Evolutionary conservation across 2,113 vertebrate species (phyloP), one percentile per base, ranked within the genome.

Genomic region (Xenopus borealis): DNA sequence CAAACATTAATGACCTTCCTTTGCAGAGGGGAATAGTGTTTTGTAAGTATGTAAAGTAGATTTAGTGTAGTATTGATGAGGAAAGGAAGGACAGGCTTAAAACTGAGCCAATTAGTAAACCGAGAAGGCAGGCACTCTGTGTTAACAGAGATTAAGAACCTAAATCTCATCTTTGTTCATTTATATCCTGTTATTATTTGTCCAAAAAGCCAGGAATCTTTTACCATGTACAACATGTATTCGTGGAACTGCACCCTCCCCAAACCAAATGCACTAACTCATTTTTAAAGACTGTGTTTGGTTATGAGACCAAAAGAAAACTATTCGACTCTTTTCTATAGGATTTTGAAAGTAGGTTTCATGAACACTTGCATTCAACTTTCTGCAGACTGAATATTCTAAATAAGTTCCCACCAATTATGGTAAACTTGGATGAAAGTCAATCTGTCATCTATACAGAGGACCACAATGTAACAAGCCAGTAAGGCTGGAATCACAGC

Each of bases 1-100:
- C 79, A 70, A 82, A 81, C 80, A 81, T 82, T 86, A 83, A 84
- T 83, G 72, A 76, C 72, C 80, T 79, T 46, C 81, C 62, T 82
- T 81, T 83, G 67, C 75, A 68, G 63, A 20, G 72, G 16, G 33
- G 10, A 67, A 62, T 33, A 73, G 85, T 80, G 70, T 4, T 66
- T 72, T 80, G 69, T 66, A 62, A 68, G 70, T 68, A 68, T 67
- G 44, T 63, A 78, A 78, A 72, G 65, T 68, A 78, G 65, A 78
- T 72, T 81, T 71, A 27, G 23, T 27, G 23, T 27, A 27, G 23
- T 45, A 17, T 27, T 19, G 12, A 69, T 40, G 44, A 17, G 55
- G 20, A 53, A 62, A 62, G 74, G 80, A 71, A 82, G 77, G 18
- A 19, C 69, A 65, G 72, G 82, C 72, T 80, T 81, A 78, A 78